These are phyloP conservation scores for Lucinisca nassula DNA, from an alignment of 2,888 invertebrate species.

Conservation along the genomic window DNA sequence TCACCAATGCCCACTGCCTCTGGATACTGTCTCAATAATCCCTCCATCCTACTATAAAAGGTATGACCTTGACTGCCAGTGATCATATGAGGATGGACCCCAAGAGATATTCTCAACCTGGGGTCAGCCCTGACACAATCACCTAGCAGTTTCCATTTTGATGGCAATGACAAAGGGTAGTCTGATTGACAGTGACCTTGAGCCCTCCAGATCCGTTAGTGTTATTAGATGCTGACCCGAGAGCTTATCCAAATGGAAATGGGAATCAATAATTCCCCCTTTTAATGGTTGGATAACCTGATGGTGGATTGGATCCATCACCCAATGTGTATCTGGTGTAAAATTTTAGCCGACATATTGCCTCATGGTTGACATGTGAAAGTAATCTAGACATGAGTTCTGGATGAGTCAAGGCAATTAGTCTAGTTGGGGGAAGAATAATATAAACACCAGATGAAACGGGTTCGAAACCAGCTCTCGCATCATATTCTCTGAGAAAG, in stretches of 20 bases:
- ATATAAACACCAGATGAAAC: background rate
- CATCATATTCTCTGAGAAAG: background rate
- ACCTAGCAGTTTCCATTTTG: background rate
- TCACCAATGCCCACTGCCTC: background rate
- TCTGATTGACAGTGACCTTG: background rate
- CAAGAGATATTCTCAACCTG: background rate
- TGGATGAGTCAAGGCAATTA: background rate
- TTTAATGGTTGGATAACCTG: background rate
- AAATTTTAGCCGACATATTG: background rate
- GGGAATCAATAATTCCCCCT: background rate
- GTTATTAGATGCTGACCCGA: background rate
- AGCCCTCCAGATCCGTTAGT: background rate
- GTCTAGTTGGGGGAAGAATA: background rate
- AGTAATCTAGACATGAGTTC: background rate
- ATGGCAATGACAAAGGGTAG: background rate
- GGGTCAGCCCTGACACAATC: background rate
- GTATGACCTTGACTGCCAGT: background rate
- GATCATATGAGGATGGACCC: constrained; percentile 2
- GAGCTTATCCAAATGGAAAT: background rate
- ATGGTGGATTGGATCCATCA: background rate
- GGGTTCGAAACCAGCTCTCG: background rate
- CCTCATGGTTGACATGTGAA: background rate
- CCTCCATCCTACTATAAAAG: background rate
- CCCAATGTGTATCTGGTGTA: background rate
- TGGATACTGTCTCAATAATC: background rate